phyloP scores from a whole-genome alignment of 2,113 vertebrate species.

The Cisticola juncidis region DNA sequence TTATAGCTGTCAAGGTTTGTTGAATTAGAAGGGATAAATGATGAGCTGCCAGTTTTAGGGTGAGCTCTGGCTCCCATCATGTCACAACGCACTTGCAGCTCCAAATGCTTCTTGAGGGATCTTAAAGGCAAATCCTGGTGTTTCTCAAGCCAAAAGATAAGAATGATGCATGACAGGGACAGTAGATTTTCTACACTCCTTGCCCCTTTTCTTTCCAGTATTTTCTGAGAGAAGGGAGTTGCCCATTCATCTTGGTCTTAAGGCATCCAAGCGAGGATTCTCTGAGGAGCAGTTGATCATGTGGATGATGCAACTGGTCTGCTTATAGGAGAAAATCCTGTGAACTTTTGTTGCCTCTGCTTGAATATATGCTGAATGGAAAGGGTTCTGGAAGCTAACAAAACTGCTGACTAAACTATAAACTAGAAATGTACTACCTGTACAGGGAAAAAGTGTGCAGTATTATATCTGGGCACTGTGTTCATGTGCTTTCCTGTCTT shows the following conservation, averaged over 20 bases:
- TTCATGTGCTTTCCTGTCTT: neutral
- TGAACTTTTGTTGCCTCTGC: neutral
- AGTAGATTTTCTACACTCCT: neutral
- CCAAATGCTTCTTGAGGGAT: neutral
- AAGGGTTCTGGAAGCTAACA: neutral
- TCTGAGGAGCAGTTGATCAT: neutral
- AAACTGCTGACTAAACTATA: neutral
- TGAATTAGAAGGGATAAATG: constrained; percentile 3
- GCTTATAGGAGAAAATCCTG: neutral
- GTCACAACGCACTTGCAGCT: neutral
- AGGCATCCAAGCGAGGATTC: neutral
- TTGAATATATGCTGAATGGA: neutral
- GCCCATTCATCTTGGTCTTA: neutral
- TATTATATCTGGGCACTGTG: neutral
- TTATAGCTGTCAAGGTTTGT: neutral
- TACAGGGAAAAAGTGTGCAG: neutral
- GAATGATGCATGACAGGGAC: neutral
- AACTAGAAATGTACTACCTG: neutral
- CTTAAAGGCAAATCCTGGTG: neutral
- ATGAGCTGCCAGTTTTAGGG: neutral
- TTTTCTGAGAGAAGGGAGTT: neutral
- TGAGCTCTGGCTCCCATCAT: neutral
- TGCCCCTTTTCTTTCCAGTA: neutral
- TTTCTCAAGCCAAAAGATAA: neutral
- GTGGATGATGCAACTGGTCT: neutral